These are phyloP conservation scores for Gorsachius magnificus DNA, from an alignment of 2,797 vertebrate genomes.

Conservation along the genomic window DNA sequence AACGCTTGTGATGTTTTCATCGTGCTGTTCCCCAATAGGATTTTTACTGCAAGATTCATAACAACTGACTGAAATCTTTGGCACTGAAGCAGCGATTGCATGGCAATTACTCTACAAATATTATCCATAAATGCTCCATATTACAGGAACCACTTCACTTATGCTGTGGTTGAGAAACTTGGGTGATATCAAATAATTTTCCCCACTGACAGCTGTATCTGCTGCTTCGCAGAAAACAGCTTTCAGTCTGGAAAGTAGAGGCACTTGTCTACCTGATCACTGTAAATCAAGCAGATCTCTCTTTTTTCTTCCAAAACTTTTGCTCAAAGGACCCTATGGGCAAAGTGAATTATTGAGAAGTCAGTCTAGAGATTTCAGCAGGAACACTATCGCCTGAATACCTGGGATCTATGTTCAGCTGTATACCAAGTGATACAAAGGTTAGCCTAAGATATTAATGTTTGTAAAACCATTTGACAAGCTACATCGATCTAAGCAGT, in stretches of 20 bases:
- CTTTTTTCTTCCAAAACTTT: not conserved
- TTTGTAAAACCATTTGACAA: not conserved
- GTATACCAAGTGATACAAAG: not conserved
- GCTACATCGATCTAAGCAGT: not conserved
- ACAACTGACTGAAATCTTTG: slow-evolving; percentile 43
- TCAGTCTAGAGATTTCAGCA: not conserved
- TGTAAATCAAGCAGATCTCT: not conserved
- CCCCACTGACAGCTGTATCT: slow-evolving; percentile 16
- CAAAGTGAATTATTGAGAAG: not conserved
- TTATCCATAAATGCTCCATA: slow-evolving; percentile 51
- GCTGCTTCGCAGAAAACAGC: slow-evolving; percentile 29
- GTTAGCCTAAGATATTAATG: not conserved
- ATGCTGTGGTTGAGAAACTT: slow-evolving; percentile 24
- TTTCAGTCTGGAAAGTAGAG: not conserved
- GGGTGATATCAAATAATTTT: slow-evolving; percentile 30
- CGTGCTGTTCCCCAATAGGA: not conserved
- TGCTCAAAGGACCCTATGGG: not conserved
- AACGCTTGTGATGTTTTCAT: not conserved
- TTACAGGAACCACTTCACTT: slow-evolving; percentile 51
- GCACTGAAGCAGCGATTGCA: slow-evolving; percentile 29
- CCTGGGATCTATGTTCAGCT: not conserved
- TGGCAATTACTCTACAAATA: slow-evolving; percentile 54
- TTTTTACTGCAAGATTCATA: slow-evolving; percentile 44
- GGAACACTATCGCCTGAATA: not conserved
- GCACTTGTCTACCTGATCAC: not conserved